A percentile compares a stretch with the other conserved stretches of the same genome.
These are phyloP conservation scores for Taphrorychus bicolor DNA, from an alignment of 2,888 invertebrate species.

Conservation along the genomic window DNA sequence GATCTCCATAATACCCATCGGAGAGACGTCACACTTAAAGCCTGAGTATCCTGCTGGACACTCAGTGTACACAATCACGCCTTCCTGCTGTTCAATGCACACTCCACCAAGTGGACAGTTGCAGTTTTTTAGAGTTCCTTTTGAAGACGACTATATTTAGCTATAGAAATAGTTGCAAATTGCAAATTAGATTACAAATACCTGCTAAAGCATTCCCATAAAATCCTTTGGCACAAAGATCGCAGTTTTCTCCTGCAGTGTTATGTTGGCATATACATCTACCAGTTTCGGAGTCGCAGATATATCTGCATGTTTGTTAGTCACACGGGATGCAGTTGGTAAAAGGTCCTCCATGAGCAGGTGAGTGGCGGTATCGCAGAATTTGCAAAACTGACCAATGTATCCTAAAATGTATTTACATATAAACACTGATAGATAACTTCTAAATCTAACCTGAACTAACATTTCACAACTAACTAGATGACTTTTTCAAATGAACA, in stretches of 20 bases:
- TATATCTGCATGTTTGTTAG: constrained; percentile 95
- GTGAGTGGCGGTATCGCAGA: constrained; percentile 93
- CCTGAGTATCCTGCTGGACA: constrained; percentile 94
- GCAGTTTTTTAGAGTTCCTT: constrained; percentile 85
- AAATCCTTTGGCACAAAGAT: constrained; percentile 91
- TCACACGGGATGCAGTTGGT: constrained; percentile 95
- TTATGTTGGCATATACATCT: constrained; percentile 96
- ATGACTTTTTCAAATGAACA: no score
- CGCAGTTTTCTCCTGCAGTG: constrained; percentile 94
- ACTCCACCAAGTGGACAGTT: constrained; percentile 95
- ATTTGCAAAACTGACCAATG: constrained; percentile 96
- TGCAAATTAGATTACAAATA: no score
- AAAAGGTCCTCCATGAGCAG: constrained; percentile 78
- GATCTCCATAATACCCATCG: constrained; percentile 72
- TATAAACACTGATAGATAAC: no score
- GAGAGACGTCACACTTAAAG: constrained; percentile 88
- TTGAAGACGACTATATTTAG: no score
- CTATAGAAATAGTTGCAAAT: no score
- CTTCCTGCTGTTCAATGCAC: constrained; percentile 88
- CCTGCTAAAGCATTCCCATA: constrained; percentile 88
- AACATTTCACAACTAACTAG: no score
- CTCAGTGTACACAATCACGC: constrained; percentile 89
- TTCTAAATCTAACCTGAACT: no score
- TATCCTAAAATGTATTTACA: no score
- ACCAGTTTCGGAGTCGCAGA: constrained; percentile 95